Conservation (phyloP, 2,113 vertebrate species). For the Hypocryptadius cinnamomeus region DNA sequence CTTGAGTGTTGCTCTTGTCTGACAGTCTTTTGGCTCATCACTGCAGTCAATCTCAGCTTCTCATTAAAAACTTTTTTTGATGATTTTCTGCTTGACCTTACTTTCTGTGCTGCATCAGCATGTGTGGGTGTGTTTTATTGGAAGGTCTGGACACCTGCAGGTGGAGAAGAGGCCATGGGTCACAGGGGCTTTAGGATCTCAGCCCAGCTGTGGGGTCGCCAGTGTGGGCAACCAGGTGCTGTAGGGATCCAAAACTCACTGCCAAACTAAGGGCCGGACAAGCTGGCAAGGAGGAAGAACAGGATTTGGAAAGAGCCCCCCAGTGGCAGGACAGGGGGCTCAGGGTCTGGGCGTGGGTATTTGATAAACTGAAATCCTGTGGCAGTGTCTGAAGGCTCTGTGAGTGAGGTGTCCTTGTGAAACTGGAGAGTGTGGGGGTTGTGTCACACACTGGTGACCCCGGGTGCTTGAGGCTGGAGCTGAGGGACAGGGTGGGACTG, state of each 20-base stretch:
- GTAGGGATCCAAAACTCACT: not conserved
- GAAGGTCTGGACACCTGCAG: not conserved
- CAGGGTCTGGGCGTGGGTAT: not conserved
- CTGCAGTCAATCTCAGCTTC: not conserved
- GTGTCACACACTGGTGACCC: accelerated
- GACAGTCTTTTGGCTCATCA: not conserved
- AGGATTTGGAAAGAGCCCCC: not conserved
- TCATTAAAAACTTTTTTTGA: not conserved
- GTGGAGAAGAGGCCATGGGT: not conserved
- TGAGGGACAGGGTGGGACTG: not conserved
- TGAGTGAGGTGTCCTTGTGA: not conserved
- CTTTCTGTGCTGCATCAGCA: not conserved
- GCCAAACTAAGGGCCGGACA: not conserved
- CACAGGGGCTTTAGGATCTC: not conserved
- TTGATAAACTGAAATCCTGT: not conserved
- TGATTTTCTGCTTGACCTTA: not conserved
- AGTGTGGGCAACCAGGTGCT: not conserved
- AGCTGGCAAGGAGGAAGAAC: not conserved
- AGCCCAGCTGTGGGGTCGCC: not conserved
- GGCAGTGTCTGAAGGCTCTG: accelerated
- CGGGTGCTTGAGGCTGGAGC: not conserved
- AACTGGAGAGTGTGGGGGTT: accelerated
- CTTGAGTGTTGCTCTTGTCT: not conserved
- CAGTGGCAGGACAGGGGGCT: not conserved
- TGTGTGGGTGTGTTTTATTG: not conserved